These are phyloP conservation scores for Gallinago solitaria DNA, from an alignment of 2,797 vertebrate genomes.

Conservation along the genomic window DNA sequence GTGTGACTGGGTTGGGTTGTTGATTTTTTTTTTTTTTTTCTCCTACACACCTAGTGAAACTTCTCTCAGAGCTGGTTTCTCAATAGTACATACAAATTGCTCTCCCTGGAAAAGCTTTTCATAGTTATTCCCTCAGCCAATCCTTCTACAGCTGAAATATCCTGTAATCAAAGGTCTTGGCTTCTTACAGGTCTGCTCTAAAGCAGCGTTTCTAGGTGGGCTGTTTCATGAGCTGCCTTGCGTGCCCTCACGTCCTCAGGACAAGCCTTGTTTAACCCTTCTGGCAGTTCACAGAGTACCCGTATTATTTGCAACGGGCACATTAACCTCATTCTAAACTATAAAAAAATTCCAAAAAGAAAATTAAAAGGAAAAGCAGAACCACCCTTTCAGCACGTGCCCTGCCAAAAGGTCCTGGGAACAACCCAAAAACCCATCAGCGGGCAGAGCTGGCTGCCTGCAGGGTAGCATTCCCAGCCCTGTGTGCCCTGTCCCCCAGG, in stretches of 20 bases:
- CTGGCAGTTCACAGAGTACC: not conserved
- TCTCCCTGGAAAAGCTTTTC: constrained; percentile 33
- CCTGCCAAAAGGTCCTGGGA: not conserved
- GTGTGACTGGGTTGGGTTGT: not conserved
- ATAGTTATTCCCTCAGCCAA: not conserved
- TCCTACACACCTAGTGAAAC: not conserved
- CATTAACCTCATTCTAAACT: not conserved
- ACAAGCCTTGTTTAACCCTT: not conserved
- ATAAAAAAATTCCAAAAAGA: not conserved
- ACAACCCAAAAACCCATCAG: not conserved
- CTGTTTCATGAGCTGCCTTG: not conserved
- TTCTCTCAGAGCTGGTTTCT: constrained; percentile 28
- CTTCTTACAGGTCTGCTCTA: constrained; percentile 8
- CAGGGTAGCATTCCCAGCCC: not conserved
- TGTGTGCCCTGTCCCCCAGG: accelerated
- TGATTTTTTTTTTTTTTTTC: not conserved
- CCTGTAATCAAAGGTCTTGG: constrained; percentile 17
- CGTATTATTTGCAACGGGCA: not conserved
- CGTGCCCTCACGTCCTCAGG: not conserved
- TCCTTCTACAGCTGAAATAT: constrained; percentile 5
- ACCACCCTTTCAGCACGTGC: accelerated
- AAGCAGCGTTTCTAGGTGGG: not conserved
- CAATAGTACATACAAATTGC: constrained; percentile 12
- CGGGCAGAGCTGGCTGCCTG: accelerated
- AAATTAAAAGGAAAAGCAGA: not conserved